Evolutionary conservation across 2,113 vertebrate species (phyloP), one percentile per base, ranked within the genome.

Genomic region (Sclerurus mexicanus): DNA sequence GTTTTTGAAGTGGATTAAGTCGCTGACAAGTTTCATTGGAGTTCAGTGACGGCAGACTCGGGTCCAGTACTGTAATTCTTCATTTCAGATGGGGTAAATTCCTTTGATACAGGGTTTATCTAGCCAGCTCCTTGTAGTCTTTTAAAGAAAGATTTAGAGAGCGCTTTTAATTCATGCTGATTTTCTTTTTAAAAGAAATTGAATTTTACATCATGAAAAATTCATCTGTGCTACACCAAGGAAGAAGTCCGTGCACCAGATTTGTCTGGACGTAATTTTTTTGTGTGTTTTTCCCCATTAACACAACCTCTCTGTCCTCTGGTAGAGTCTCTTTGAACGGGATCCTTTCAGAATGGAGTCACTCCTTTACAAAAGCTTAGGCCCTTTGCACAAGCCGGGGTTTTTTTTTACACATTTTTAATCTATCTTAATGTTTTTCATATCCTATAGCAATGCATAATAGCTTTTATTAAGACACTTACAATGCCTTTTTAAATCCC

Each of bases 401-500:
- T 9, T 17, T 39, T 53, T 83, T 67, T 11, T 1, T 8, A 24
- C 78, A 46, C 20, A 7, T 76, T 91, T 91, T 90, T 44, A 91
- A 88, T 85, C 71, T 94, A 7, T 93, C 71, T 78, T 83, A 80
- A 8, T 93, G 56, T 90, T 94, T 96, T 83, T 62, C 15, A 60
- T 87, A 39, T 83, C 59, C 78, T 83, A 46, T 91, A 80, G 85
- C 66, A 25, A 50, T 47, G 42, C 25, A 37, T 82, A 92, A 93
- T 90, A 56, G 71, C 72, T 87, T 93, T 77, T 94, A 85, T 88
- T 90, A 90, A 89, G 52, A 84, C 81, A 23, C 82, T 76, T 76
- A 58, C 39, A 71, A 63, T 75, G 59, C 75, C 67, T 94, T 85
- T 96, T 95, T 55, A 91, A 92, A 80, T 92, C 78, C 83, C 59